Evolutionary conservation across 1,140 invertebrate species (phyloP).

Genomic region (Rhizoglyphus robini): DNA sequence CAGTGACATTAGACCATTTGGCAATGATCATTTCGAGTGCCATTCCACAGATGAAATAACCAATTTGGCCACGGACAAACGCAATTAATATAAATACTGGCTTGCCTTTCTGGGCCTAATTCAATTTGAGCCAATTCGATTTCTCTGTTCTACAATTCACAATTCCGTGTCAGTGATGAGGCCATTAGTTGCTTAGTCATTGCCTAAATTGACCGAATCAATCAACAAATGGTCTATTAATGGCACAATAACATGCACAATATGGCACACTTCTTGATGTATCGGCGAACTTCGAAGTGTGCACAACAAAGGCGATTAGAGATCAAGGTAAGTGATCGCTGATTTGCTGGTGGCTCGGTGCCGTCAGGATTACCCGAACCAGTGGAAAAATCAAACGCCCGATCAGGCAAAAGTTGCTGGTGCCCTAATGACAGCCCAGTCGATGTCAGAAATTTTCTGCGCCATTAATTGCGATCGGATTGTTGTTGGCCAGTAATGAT

Average conservation of each 20-base stretch:
- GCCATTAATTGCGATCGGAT: too few relatives aligned
- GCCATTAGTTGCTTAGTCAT: not conserved
- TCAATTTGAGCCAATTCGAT: not conserved
- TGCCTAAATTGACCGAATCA: not conserved
- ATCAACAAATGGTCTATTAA: too few relatives aligned
- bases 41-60: not conserved
- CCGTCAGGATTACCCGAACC: not conserved
- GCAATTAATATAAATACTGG: constrained; percentile 8
- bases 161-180: not conserved
- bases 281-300: not conserved
- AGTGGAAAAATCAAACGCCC: not conserved
- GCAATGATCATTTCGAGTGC: not conserved
- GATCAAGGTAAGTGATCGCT: not conserved
- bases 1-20: not conserved
- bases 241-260: too few relatives aligned
- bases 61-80: not conserved
- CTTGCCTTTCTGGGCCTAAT: not conserved
- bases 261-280: too few relatives aligned
- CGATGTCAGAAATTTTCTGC: too few relatives aligned
- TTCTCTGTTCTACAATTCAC: not conserved
- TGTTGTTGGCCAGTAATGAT: not conserved
- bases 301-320: not conserved
- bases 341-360: not conserved
- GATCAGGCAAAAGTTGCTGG: not conserved
- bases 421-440: too few relatives aligned